Conservation (phyloP, 2,888 invertebrate species). For the Phyllotreta striolata region DNA sequence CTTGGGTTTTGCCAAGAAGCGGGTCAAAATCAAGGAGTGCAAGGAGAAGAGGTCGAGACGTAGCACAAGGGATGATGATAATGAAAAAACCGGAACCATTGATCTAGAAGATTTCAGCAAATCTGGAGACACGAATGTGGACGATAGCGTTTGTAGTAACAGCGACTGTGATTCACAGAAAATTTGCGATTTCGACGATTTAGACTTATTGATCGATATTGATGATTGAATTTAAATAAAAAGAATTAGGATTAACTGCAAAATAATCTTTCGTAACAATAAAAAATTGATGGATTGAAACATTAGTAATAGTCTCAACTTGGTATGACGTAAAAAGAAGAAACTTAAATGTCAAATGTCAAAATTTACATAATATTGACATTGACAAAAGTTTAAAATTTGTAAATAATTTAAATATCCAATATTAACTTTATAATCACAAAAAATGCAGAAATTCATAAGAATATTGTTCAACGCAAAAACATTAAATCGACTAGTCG, state of each 20-base stretch:
- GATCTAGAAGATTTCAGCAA: conserved; percentile 1
- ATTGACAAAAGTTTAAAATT: too few species aligned
- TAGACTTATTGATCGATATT: conserved; percentile 1
- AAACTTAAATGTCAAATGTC: too few species aligned
- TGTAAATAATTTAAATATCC: too few species aligned
- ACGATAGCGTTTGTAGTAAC: background rate
- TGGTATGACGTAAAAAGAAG: too few species aligned
- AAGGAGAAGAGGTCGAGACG: background rate
- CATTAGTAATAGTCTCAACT: too few species aligned
- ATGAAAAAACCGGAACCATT: conserved; percentile 9
- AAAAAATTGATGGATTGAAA: too few species aligned
- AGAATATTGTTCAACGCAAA: conserved; percentile 4
- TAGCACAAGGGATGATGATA: background rate
- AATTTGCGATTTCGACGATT: conserved; percentile 17
- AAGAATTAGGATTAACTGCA: too few species aligned
- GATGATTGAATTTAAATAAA: background rate
- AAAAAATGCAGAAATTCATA: too few species aligned
- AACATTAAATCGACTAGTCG: conserved; percentile 20
- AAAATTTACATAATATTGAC: too few species aligned
- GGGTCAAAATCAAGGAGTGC: conserved; percentile 40
- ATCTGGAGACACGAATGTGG: conserved; percentile 1
- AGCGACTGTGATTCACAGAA: background rate
- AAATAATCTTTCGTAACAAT: too few species aligned
- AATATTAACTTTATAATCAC: too few species aligned
- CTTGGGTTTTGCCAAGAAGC: conserved; percentile 36